phyloP scores from a whole-genome alignment of 2,888 invertebrate genomes.

The Phasia obesa region DNA sequence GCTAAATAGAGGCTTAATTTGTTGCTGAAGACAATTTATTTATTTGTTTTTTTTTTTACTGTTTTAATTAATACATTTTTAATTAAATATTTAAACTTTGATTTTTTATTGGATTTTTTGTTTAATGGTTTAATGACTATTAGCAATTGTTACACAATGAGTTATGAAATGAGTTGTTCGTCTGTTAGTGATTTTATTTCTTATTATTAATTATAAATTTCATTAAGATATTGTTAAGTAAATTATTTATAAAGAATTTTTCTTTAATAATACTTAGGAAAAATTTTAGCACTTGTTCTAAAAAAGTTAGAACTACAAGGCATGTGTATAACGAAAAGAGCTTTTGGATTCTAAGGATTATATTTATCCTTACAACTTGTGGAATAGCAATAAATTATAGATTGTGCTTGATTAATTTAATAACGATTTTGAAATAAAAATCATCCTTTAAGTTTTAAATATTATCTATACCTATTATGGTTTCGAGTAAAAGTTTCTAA shows the following conservation, averaged over 20 bases:
- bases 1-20: constrained; percentile 64
- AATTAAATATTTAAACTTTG: constrained; percentile 58
- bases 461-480: too few species aligned
- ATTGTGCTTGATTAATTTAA: too few species aligned
- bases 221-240: constrained; percentile 29
- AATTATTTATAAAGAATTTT: constrained; percentile 10
- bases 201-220: constrained; percentile 44
- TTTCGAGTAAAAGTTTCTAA: too few species aligned
- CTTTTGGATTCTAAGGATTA: too few species aligned
- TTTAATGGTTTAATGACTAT: constrained; percentile 62
- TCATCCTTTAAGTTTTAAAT: too few species aligned
- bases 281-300: not conserved
- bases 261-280: constrained; percentile 16
- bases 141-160: constrained; percentile 56
- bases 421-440: too few species aligned
- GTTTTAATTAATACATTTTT: constrained; percentile 37
- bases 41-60: constrained; percentile 34
- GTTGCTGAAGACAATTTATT: constrained; percentile 59
- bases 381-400: too few species aligned
- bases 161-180: constrained; percentile 46
- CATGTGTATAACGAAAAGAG: too few species aligned
- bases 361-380: too few species aligned
- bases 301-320: not conserved
- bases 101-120: constrained; percentile 43
- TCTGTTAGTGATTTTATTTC: constrained; percentile 18